phyloP scores from a whole-genome alignment of 2,888 invertebrate species.

The Ennomos erosarius region DNA sequence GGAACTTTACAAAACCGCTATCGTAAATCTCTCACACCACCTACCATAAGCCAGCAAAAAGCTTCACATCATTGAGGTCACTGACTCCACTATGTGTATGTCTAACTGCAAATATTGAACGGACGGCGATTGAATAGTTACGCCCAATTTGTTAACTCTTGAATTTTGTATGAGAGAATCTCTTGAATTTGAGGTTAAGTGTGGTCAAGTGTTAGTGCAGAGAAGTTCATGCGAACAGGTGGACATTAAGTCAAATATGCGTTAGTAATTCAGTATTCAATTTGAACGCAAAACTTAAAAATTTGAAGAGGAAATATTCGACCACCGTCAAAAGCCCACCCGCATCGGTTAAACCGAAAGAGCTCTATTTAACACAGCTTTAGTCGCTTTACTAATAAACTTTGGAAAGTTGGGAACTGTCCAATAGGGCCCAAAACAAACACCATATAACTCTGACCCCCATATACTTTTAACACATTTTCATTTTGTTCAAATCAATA shows the following conservation, averaged over 20 bases:
- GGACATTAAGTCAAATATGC: neutral
- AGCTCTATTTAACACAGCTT: no score
- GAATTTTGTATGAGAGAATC: constrained; percentile 12
- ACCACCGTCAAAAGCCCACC: no score
- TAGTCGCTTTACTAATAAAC: no score
- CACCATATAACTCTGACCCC: no score
- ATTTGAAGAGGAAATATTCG: no score
- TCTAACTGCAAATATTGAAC: constrained; percentile 52
- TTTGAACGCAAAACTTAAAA: no score
- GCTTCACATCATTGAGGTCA: constrained; percentile 51
- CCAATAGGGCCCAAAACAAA: no score
- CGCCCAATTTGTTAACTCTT: constrained; percentile 34
- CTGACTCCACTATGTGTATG: constrained; percentile 44
- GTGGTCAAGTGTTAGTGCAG: constrained; percentile 22
- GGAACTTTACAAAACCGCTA: constrained; percentile 26
- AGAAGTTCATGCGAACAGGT: constrained; percentile 14
- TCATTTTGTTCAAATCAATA: no score
- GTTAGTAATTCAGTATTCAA: no score
- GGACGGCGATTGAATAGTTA: constrained; percentile 41
- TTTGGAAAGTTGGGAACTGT: no score
- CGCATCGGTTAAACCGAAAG: no score
- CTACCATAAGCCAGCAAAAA: constrained; percentile 21
- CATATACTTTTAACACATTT: no score
- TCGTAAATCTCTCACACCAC: constrained; percentile 21
- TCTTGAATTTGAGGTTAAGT: constrained; percentile 18